These are phyloP conservation scores for Colletes collaris DNA, from an alignment of 2,888 invertebrate species.

Conservation along the genomic window DNA sequence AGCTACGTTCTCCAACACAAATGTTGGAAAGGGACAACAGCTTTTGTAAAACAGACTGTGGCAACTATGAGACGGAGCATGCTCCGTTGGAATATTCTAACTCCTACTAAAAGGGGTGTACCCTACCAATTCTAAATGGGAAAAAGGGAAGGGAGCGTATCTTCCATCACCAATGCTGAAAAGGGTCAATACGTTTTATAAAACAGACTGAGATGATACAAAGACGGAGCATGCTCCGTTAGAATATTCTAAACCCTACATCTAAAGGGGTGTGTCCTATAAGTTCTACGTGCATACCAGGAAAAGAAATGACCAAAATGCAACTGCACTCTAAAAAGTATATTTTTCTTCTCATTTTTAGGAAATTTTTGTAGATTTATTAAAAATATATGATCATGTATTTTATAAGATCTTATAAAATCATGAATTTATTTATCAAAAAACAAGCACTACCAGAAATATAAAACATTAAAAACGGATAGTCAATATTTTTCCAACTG, in stretches of 20 bases:
- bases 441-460: conserved; percentile 9
- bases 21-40: conserved; percentile 71
- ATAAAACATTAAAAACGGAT: conserved; percentile 13
- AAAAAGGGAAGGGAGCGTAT: conserved; percentile 66
- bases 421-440: conserved; percentile 8
- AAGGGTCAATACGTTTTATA: conserved; percentile 64
- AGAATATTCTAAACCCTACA: conserved; percentile 69
- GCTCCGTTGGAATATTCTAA: conserved; percentile 73
- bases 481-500: conserved; percentile 72
- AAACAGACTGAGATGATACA: conserved; percentile 66
- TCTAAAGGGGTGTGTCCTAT: conserved; percentile 67
- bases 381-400: conserved; percentile 1
- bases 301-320: conserved; percentile 70
- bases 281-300: conserved; percentile 50
- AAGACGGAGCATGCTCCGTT: conserved; percentile 70
- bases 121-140: conserved; percentile 51
- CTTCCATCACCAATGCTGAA: conserved; percentile 69
- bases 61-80: conserved; percentile 69
- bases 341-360: neutral
- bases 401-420: neutral
- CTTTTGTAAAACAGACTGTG: conserved; percentile 59
- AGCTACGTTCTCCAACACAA: conserved; percentile 68
- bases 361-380: neutral
- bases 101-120: conserved; percentile 72
- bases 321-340: neutral